Conservation (phyloP, 2,888 invertebrate genomes). For the Chaetoderma sp. region DNA sequence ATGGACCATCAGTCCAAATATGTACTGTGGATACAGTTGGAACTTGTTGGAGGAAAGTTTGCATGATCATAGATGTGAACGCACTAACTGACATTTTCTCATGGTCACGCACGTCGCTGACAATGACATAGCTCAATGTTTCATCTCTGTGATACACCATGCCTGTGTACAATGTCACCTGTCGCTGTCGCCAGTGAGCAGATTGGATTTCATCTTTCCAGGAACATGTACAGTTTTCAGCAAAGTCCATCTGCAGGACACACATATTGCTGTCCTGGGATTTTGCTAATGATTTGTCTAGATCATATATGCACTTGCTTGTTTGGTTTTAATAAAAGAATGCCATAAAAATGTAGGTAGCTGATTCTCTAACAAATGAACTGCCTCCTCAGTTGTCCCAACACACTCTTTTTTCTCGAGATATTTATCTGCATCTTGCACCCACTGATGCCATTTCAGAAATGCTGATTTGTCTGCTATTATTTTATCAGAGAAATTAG, state of each 20-base stretch:
- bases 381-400: constrained; percentile 2
- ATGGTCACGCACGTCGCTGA: constrained; percentile 7
- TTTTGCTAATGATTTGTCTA: background rate
- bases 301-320: constrained; percentile 8
- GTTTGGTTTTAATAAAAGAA: constrained; percentile 15
- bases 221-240: constrained; percentile 15
- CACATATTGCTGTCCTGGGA: background rate
- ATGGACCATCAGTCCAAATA: constrained; percentile 22
- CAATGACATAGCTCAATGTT: constrained; percentile 8
- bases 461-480: background rate
- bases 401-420: constrained; percentile 3
- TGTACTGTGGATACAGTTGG: constrained; percentile 9
- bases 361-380: constrained; percentile 5
- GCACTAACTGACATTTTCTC: constrained; percentile 18
- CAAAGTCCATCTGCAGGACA: constrained; percentile 24
- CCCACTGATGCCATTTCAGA: constrained; percentile 18
- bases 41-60: background rate
- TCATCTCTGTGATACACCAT: constrained; percentile 13
- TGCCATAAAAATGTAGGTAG: constrained; percentile 7
- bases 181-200: constrained; percentile 22
- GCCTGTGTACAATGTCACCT: constrained; percentile 13
- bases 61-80: constrained; percentile 6
- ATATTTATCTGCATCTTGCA: constrained; percentile 6
- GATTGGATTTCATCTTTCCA: constrained; percentile 24
- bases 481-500: background rate